Conservation (phyloP, 2,888 invertebrate genomes). For the Campoplex capitator region DNA sequence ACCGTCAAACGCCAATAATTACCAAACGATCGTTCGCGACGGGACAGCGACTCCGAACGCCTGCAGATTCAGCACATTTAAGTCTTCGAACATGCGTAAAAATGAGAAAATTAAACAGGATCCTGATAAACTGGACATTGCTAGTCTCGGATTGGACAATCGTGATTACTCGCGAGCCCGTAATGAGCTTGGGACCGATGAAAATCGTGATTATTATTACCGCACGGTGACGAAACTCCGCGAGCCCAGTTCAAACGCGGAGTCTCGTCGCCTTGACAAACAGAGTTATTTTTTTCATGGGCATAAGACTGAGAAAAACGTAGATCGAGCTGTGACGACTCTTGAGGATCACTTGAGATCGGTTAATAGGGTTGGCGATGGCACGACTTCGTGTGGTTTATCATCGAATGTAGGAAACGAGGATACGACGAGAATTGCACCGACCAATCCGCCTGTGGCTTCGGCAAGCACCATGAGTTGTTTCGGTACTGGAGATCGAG, state of each 20-base stretch:
- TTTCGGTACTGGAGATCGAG: conserved; percentile 69
- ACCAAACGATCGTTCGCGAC: conserved; percentile 62
- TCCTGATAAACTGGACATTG: conserved; percentile 73
- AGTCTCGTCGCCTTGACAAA: conserved; percentile 77
- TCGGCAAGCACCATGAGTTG: conserved; percentile 71
- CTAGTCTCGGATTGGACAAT: conserved; percentile 74
- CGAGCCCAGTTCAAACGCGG: conserved; percentile 68
- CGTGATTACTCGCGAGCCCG: conserved; percentile 73
- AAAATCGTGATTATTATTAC: conserved; percentile 68
- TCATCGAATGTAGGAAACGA: conserved; percentile 54
- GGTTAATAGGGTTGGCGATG: conserved; percentile 21
- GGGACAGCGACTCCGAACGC: conserved; percentile 57
- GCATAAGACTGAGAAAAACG: conserved; percentile 81
- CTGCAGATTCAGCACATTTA: conserved; percentile 80
- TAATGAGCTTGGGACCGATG: conserved; percentile 69
- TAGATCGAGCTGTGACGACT: conserved; percentile 74
- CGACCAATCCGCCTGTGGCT: not conserved
- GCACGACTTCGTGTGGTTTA: conserved; percentile 9
- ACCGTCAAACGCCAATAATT: conserved; percentile 57
- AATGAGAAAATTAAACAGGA: conserved; percentile 56
- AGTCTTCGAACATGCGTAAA: conserved; percentile 73
- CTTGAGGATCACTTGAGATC: conserved; percentile 67
- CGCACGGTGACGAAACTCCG: conserved; percentile 60
- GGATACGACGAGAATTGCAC: conserved; percentile 44
- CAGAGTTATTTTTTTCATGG: conserved; percentile 82